A percentile compares a stretch with the other conserved stretches of the same genome.
These are phyloP conservation scores for Archips crataeganus DNA, from an alignment of 2,888 invertebrate species.

Conservation along the genomic window DNA sequence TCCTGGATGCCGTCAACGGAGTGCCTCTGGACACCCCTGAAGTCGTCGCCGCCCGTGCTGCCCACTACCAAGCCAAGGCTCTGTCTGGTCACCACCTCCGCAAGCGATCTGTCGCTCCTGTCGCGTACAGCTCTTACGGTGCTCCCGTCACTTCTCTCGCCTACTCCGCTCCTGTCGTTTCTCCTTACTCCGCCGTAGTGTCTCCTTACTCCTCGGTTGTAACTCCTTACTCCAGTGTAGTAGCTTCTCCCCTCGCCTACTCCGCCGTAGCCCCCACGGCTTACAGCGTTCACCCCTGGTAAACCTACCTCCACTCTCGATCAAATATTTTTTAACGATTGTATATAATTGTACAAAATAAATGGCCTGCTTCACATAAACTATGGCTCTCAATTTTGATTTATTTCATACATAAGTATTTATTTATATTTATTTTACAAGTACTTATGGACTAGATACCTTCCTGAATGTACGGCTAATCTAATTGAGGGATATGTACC, in stretches of 20 bases:
- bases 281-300: conserved; percentile 71
- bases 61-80: conserved; percentile 79
- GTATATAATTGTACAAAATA: conserved; percentile 25
- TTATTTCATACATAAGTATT: background rate
- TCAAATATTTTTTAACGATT: conserved; percentile 5
- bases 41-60: conserved; percentile 78
- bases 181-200: conserved; percentile 47
- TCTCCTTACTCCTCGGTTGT: conserved; percentile 55
- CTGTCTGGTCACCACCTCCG: conserved; percentile 73
- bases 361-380: conserved; percentile 27
- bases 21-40: conserved; percentile 82
- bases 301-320: conserved; percentile 44
- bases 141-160: conserved; percentile 53
- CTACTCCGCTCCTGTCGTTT: conserved; percentile 62
- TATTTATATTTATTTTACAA: too few relatives aligned
- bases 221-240: conserved; percentile 54
- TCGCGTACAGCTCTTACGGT: conserved; percentile 56
- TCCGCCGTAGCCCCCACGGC: conserved; percentile 63
- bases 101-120: conserved; percentile 59
- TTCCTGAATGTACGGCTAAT: background rate
- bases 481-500: background rate
- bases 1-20: conserved; percentile 74
- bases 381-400: background rate
- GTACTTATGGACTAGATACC: background rate
- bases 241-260: conserved; percentile 52